These are phyloP conservation scores for Euglossa dilemma DNA, from an alignment of 1,140 invertebrate genomes.

Conservation along the genomic window DNA sequence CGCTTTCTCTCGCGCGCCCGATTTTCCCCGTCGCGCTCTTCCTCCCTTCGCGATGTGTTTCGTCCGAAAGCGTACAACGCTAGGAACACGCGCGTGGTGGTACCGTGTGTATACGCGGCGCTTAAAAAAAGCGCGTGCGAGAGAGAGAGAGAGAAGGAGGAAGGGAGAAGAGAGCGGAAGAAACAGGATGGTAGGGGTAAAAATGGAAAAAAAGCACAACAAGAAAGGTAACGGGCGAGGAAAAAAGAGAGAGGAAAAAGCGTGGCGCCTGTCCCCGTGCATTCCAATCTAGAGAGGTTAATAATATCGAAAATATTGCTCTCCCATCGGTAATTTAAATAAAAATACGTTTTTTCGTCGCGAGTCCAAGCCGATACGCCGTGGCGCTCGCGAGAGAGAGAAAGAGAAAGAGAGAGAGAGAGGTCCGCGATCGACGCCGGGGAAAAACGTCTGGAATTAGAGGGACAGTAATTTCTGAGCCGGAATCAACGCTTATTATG, in stretches of 20 bases:
- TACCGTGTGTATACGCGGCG: not conserved
- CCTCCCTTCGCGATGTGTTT: not conserved
- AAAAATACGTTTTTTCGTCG: conserved; percentile 34
- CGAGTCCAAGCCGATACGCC: not conserved
- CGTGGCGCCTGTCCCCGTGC: conserved; percentile 10
- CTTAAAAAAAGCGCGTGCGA: not conserved
- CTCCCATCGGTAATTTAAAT: conserved; percentile 43
- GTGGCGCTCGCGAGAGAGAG: too few species aligned
- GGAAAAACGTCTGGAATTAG: conserved; percentile 11
- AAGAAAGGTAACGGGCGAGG: not conserved
- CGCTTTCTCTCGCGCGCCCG: too few species aligned
- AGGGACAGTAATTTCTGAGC: conserved; percentile 46
- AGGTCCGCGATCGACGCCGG: not conserved
- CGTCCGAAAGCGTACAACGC: conserved; percentile 5
- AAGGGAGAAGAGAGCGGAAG: not conserved
- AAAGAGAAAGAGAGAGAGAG: too few species aligned
- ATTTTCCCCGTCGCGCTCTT: not conserved
- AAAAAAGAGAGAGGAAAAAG: not conserved
- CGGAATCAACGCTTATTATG: conserved; percentile 52
- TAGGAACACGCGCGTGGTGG: not conserved
- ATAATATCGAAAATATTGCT: conserved; percentile 52
- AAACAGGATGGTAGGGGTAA: not conserved
- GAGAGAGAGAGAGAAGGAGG: too few species aligned
- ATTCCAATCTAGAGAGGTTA: conserved; percentile 40
- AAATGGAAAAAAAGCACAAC: not conserved